A percentile compares a stretch with the other conserved stretches of the same genome.
Conservation (phyloP, 2,113 vertebrate genomes). For the Caracal caracal region DNA sequence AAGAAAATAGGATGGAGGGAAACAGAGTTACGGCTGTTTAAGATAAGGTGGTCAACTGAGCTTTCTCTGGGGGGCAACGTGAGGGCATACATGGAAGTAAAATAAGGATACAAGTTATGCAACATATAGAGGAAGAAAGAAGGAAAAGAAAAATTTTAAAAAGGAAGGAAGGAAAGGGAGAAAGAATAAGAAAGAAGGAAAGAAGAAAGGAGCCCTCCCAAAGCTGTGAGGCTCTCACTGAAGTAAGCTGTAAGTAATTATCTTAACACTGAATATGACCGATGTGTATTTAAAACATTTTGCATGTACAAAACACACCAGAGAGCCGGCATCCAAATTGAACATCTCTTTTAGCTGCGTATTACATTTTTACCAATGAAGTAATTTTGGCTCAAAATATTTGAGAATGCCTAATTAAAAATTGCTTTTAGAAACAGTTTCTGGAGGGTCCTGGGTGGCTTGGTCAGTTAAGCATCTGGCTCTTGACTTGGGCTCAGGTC, state of each 20-base stretch:
- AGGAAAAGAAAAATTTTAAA: not conserved
- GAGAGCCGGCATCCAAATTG: accelerated
- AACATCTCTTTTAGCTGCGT: not conserved
- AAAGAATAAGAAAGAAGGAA: not conserved
- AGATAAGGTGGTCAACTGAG: not conserved
- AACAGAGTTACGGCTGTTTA: not conserved
- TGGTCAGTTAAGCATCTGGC: too few species aligned
- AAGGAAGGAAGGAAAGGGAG: not conserved
- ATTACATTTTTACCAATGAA: not conserved
- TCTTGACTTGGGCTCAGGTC: too few species aligned
- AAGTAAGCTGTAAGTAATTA: not conserved
- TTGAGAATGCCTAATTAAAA: slow-evolving; percentile 10
- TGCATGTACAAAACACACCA: not conserved
- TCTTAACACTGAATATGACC: not conserved
- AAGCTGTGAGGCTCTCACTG: not conserved
- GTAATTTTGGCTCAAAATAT: not conserved
- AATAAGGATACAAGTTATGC: not conserved
- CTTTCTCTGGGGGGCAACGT: not conserved
- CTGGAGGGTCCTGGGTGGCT: too few species aligned
- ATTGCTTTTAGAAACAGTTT: not conserved
- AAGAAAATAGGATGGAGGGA: not conserved
- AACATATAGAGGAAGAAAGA: not conserved
- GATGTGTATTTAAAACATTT: not conserved
- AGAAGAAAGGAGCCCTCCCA: not conserved
- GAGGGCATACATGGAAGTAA: not conserved